phyloP scores from a whole-genome alignment of 2,797 vertebrate species.

The Phyllotis vaccarum region DNA sequence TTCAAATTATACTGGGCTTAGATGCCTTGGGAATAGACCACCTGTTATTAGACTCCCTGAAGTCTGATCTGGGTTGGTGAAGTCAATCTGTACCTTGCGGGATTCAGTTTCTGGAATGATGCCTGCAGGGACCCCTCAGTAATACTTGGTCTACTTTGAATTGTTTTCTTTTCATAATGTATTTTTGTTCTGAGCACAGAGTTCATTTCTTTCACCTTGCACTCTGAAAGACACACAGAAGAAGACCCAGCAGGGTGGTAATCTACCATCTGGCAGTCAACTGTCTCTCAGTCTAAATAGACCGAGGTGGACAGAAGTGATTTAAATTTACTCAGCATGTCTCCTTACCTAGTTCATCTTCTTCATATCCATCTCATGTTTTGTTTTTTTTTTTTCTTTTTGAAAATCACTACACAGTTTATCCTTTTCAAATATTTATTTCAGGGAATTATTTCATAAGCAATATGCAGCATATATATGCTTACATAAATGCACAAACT shows the following conservation, averaged over 20 bases:
- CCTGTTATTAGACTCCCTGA: not conserved
- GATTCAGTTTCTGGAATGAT: not conserved
- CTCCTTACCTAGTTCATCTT: not conserved
- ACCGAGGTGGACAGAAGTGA: no score
- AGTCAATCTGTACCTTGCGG: not conserved
- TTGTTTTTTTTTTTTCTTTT: slow-evolving; percentile 6
- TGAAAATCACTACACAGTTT: not conserved
- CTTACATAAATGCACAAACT: not conserved
- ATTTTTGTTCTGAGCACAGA: not conserved
- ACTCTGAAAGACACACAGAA: not conserved
- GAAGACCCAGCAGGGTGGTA: not conserved
- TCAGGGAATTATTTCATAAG: not conserved
- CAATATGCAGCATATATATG: not conserved
- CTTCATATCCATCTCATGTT: no score
- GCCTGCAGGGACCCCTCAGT: not conserved
- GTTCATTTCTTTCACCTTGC: not conserved
- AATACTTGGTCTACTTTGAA: not conserved
- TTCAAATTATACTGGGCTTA: not conserved
- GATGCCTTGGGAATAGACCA: not conserved
- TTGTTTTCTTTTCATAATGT: not conserved
- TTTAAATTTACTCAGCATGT: not conserved
- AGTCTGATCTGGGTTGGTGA: not conserved
- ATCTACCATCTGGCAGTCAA: not conserved
- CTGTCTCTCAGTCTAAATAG: not conserved
- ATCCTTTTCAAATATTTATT: not conserved